Base-by-base conservation (phyloP, 2,888 invertebrate genomes). In the Mimachlamys varia region DNA sequence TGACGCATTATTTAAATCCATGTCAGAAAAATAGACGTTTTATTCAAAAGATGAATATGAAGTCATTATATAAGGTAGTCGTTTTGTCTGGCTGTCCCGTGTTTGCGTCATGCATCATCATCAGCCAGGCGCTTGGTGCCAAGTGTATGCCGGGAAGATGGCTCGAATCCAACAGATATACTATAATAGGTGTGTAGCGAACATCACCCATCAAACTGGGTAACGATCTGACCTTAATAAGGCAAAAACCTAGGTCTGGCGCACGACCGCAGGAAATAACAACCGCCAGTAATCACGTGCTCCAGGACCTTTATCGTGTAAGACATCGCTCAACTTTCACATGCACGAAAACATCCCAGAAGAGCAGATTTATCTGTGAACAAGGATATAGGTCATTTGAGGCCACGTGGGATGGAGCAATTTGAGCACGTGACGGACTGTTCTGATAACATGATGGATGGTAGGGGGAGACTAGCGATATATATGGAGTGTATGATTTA, bases 1-100 rank as follows among this genome's bases (percentile, higher is more conserved):
- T 76, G 76, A 27, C 76, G 76, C 33, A 76, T 76, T 33, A 76
- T 76, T 76, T 76, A 27, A 76, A 76, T 76, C 76, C 76, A 76
- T 76, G 76, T 76, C 76, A 76, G 76, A 76, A 76, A 76, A 76
- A 76, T 76, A 76, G 76, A 76, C 76, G 33, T 76, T 76, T 76
- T 76, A 76, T 33, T 76, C 76, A 76, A 76, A 76, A 76, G 76
- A 76, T 76, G 76, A 76, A 76, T 76, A 76, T 76, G 76, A 33
- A 76, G 76, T 76, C 76, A 76, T 76, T 76, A 76, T 76, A 76
- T 76, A 76, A 76, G 33, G 76, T 76, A 76, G 76, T 76, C 76
- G 76, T 76, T 76, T 76, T 76, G 76, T 76, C 76, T 76, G 33
- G 76, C 33, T 76, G 76, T 76, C 76, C 76, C 10, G 76, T 76